Evolutionary conservation across 2,113 vertebrate species (phyloP).

Genomic region (Percopsis transmontana): DNA sequence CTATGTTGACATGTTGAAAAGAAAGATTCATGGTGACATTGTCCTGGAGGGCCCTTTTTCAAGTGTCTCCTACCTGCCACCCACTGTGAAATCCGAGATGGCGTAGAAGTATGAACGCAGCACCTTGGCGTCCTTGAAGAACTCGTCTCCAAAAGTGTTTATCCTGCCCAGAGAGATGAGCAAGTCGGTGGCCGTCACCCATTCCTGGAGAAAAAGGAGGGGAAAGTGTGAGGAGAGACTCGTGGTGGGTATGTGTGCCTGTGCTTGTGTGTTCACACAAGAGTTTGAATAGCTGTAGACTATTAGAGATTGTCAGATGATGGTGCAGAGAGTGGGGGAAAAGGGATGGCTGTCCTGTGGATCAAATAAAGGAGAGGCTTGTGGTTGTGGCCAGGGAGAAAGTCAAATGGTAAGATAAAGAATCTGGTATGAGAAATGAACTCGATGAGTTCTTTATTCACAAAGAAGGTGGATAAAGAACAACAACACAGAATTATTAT

Average conservation of each 20-base stretch:
- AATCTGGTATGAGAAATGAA: constrained; percentile 35
- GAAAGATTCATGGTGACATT: constrained; percentile 6
- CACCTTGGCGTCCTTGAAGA: constrained; percentile 93
- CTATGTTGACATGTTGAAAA: constrained; percentile 10
- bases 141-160: constrained; percentile 95
- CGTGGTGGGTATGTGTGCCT: too few relatives aligned
- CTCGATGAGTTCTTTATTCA: too few relatives aligned
- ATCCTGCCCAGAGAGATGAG: constrained; percentile 91
- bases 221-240: constrained; percentile 11
- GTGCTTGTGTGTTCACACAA: too few relatives aligned
- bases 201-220: constrained; percentile 79
- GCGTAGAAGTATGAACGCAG: constrained; percentile 92
- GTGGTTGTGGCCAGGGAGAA: constrained; percentile 1
- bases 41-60: constrained; percentile 1
- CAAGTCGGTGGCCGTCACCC: constrained; percentile 94
- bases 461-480: constrained; percentile 18
- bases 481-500: constrained; percentile 20
- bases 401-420: constrained; percentile 53
- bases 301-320: constrained; percentile 4
- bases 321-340: constrained; percentile 13
- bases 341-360: constrained; percentile 11
- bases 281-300: background rate
- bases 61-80: constrained; percentile 85
- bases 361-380: constrained; percentile 21
- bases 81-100: constrained; percentile 92